Conservation (phyloP, 2,113 vertebrate species). For the Theristicus caerulescens region DNA sequence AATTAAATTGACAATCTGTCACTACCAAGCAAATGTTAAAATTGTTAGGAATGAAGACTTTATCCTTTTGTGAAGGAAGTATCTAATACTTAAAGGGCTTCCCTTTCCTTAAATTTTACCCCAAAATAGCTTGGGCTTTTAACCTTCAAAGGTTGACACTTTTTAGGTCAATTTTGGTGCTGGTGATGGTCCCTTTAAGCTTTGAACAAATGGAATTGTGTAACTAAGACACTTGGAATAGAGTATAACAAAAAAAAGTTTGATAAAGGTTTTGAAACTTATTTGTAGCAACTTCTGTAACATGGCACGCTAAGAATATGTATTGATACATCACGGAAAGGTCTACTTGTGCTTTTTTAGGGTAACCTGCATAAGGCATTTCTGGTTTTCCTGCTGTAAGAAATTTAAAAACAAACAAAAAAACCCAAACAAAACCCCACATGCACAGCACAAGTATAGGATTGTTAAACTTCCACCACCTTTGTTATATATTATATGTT, state of each 20-base stretch:
- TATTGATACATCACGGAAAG: not conserved
- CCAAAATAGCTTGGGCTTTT: not conserved
- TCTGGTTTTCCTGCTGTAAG: not conserved
- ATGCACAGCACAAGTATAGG: not conserved
- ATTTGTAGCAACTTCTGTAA: not conserved
- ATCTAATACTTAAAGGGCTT: not conserved
- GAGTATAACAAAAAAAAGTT: not conserved
- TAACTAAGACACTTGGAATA: not conserved
- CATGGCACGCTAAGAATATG: no score
- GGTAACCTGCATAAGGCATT: not conserved
- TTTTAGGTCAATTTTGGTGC: not conserved
- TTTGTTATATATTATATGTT: not conserved
- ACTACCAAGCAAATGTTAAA: not conserved
- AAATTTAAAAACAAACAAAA: not conserved
- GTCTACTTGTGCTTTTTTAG: not conserved
- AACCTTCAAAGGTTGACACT: not conserved
- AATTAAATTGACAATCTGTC: not conserved
- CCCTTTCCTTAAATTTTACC: not conserved
- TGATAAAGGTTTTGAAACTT: not conserved
- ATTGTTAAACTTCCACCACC: not conserved
- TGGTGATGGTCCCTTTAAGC: not conserved
- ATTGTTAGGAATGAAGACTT: not conserved
- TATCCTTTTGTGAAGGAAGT: not conserved
- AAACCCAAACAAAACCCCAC: not conserved
- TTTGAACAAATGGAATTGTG: not conserved